phyloP scores from a whole-genome alignment of 23 tunicate genomes.

The Halocynthia roretzi region DNA sequence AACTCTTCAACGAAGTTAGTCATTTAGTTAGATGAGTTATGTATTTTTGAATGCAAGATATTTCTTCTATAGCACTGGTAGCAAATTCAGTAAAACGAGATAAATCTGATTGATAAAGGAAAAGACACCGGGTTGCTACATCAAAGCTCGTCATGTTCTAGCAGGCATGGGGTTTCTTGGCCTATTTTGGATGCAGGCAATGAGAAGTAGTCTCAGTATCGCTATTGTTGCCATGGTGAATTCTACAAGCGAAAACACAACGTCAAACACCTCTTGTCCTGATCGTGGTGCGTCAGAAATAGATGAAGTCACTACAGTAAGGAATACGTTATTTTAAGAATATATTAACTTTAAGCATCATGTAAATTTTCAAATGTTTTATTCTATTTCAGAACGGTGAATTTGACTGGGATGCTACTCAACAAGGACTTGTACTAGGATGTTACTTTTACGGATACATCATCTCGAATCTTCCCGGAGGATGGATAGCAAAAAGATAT shows the following conservation, averaged over 20 bases:
- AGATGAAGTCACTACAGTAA: slow-evolving; percentile 4
- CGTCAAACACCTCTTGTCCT: slow-evolving; percentile 25
- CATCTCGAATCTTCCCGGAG: slow-evolving; percentile 67
- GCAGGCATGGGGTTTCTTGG: slow-evolving; percentile 79
- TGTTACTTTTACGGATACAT: slow-evolving; percentile 80
- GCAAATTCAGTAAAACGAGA: too few species aligned
- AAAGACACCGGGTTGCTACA: slow-evolving; percentile 62
- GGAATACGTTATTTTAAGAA: neutral
- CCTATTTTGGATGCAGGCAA: slow-evolving; percentile 50
- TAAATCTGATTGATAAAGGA: slow-evolving; percentile 6
- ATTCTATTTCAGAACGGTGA: slow-evolving; percentile 44
- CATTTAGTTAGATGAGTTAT: too few species aligned
- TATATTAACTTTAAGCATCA: neutral
- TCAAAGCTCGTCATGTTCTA: slow-evolving; percentile 59
- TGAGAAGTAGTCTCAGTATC: slow-evolving; percentile 62
- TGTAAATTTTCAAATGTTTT: neutral
- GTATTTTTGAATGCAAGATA: too few species aligned
- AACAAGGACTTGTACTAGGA: slow-evolving; percentile 44
- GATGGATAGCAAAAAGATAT: slow-evolving; percentile 59
- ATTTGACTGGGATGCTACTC: slow-evolving; percentile 39
- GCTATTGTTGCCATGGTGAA: slow-evolving; percentile 92
- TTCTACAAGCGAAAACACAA: slow-evolving; percentile 1
- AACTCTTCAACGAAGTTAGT: too few species aligned
- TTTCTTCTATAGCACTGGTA: too few species aligned
- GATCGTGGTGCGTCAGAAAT: slow-evolving; percentile 46